Conservation (phyloP, 2,888 invertebrate genomes). For the Tortricodes alternella region DNA sequence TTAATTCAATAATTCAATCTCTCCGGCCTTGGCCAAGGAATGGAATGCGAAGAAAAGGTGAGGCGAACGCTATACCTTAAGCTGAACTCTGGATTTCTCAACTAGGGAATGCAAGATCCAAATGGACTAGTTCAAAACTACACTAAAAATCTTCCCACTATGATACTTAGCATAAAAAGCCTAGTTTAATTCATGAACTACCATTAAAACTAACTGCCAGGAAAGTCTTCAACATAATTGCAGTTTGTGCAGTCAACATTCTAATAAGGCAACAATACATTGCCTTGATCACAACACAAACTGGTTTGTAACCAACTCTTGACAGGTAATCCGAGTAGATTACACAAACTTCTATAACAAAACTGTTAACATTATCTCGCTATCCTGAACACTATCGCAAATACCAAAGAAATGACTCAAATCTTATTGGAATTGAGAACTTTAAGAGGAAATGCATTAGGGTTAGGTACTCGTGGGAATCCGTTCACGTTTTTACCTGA, state of each 20-base stretch:
- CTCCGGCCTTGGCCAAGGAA: constrained; percentile 38
- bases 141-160: no score
- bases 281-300: constrained; percentile 27
- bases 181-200: background rate
- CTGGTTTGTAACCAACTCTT: constrained; percentile 26
- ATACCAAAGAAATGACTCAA: constrained; percentile 16
- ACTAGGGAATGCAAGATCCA: constrained; percentile 1
- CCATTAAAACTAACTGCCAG: background rate
- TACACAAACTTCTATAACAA: constrained; percentile 21
- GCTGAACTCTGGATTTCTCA: constrained; percentile 23
- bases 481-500: constrained; percentile 10
- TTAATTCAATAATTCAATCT: constrained; percentile 39
- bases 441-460: constrained; percentile 10
- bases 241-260: constrained; percentile 23
- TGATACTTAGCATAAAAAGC: background rate
- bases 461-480: constrained; percentile 9
- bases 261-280: constrained; percentile 29
- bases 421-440: constrained; percentile 21
- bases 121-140: background rate
- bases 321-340: constrained; percentile 26
- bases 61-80: constrained; percentile 30
- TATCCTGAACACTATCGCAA: constrained; percentile 2
- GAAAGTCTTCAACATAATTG: constrained; percentile 13
- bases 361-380: constrained; percentile 13
- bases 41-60: constrained; percentile 37